Evolutionary conservation across 2,888 invertebrate species (phyloP).

Genomic region (Nysson spinosus): DNA sequence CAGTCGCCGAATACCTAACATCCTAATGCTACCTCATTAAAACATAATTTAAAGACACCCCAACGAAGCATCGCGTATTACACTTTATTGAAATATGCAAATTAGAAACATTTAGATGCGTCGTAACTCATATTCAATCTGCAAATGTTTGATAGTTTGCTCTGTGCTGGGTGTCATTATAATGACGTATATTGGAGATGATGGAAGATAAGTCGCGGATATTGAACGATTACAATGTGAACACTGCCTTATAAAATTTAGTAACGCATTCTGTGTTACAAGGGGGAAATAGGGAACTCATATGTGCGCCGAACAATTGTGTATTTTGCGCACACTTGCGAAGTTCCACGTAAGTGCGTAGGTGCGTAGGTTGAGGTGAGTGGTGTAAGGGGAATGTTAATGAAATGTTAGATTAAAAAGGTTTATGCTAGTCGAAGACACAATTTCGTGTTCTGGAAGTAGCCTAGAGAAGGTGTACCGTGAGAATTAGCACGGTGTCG

Average conservation of each 20-base stretch:
- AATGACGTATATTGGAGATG: too few relatives aligned
- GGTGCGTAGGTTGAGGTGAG: slow-evolving; percentile 56
- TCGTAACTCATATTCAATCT: too few relatives aligned
- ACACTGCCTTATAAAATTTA: slow-evolving; percentile 31
- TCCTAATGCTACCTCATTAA: too few relatives aligned
- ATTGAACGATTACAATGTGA: slow-evolving; percentile 21
- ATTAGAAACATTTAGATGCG: too few relatives aligned
- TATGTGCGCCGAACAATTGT: slow-evolving; percentile 26
- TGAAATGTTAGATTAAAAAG: slow-evolving; percentile 55
- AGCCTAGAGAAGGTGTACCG: slow-evolving; percentile 50
- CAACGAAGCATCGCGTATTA: too few relatives aligned
- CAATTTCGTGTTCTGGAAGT: slow-evolving; percentile 57
- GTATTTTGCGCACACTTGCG: slow-evolving; percentile 26
- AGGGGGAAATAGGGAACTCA: slow-evolving; percentile 14
- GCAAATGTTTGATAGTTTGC: too few relatives aligned
- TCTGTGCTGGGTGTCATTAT: too few relatives aligned
- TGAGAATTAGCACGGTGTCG: slow-evolving; percentile 56
- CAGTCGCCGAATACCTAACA: too few relatives aligned
- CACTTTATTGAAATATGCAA: too few relatives aligned
- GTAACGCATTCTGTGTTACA: slow-evolving; percentile 4
- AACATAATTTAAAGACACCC: too few relatives aligned
- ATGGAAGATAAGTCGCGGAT: too few relatives aligned
- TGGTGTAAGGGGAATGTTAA: slow-evolving; percentile 56
- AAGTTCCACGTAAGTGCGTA: slow-evolving; percentile 45
- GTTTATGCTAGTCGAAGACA: slow-evolving; percentile 47